Base-by-base conservation (phyloP, 2,888 invertebrate genomes). In the Osedax fenrisi region DNA sequence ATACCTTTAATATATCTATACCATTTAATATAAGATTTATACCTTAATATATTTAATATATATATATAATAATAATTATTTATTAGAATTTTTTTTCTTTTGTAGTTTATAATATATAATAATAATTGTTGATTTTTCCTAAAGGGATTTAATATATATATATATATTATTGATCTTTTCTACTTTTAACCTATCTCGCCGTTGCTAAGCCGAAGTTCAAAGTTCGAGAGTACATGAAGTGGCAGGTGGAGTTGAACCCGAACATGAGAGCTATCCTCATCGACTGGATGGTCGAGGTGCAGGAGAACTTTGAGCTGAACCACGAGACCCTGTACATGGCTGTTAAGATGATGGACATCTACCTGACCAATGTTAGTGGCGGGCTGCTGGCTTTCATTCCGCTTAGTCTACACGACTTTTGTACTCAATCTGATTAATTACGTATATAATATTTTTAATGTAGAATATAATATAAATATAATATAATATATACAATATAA, bases 261-360 rank as follows among this genome's bases (percentile, higher is more conserved):
- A 90, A 90, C 88, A 95, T 96, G 93, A 88, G 98, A 69, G 90
- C 94, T 0, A 88, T 96, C 24, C 88, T 98, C 1, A 90, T 98
- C 0, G 97, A 98, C 86, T 98, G 98, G 98, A 91, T 98, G 91
- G 96, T 98, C 64, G 96, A 97, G 84, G 91, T 96, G 10, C 95
- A 96, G 86, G 86, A 86, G 78, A 86, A 85, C 78, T 97, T 97
- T 84, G 97, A 97, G 85, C 87, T 98, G 41, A 97, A 97, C 86
- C 98, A 98, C 82, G 98, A 98, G 86, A 97, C 97, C 0, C 86
- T 98, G 3, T 98, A 98, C 85, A 87, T 96, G 83, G 94, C 92
- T 25, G 94, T 98, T 17, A 97, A 96, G 86, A 86, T 98, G 79
- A 91, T 96, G 2, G 97, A 98, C 85, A 86, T 91, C 78, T 97